phyloP scores from a whole-genome alignment of 2,888 invertebrate genomes.

The Noctua janthina region DNA sequence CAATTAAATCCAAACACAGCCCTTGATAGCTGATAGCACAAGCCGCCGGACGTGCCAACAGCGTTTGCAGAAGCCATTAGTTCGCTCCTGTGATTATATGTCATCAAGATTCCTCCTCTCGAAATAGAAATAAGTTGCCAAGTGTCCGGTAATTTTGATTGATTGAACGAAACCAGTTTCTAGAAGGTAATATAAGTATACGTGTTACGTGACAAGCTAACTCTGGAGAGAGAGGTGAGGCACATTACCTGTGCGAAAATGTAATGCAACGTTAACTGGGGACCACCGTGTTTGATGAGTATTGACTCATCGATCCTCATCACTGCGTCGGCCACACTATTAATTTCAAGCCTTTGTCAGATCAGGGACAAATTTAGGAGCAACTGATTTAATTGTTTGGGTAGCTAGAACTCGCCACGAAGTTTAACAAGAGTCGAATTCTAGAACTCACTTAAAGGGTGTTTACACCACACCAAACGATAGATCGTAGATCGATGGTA shows the following conservation, averaged over 20 bases:
- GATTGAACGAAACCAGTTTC: slow-evolving; percentile 56
- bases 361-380: not conserved
- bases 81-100: slow-evolving; percentile 39
- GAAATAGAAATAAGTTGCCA: slow-evolving; percentile 60
- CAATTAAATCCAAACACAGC: not conserved
- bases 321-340: not conserved
- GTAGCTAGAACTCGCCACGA: not conserved
- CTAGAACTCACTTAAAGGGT: not conserved
- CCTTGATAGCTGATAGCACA: not conserved
- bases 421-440: not conserved
- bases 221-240: not conserved
- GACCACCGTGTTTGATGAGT: slow-evolving; percentile 23
- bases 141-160: slow-evolving; percentile 59
- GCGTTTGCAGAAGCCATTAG: slow-evolving; percentile 31
- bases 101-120: slow-evolving; percentile 56
- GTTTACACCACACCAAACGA: too few species aligned
- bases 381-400: not conserved
- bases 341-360: not conserved
- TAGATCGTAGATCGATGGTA: too few species aligned
- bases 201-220: slow-evolving; percentile 16
- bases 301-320: not conserved
- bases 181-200: slow-evolving; percentile 33
- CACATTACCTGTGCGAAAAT: slow-evolving; percentile 12
- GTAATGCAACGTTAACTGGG: slow-evolving; percentile 22
- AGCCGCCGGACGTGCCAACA: slow-evolving; percentile 16